Base-by-base conservation (phyloP, 2,113 vertebrate species). In the Pseudolaguvia tuberculata region DNA sequence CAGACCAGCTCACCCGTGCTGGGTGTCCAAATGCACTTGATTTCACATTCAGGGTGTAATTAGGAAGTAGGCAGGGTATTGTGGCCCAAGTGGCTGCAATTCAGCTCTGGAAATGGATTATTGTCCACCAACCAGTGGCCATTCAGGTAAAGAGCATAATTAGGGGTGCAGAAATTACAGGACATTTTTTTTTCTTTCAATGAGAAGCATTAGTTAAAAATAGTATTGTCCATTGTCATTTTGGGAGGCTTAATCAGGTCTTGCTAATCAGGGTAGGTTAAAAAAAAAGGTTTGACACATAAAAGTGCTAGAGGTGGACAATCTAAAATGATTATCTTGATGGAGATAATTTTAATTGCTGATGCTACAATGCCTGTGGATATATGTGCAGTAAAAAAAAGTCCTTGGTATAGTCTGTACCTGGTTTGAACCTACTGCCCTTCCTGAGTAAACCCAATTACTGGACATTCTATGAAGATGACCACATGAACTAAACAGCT, bases 41-140 rank as follows among this genome's bases (percentile, higher is more conserved):
- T 94, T 93, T 95, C 88, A 88, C 83, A 91, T 93, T 93, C 89
- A 94, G 86, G 86, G 76, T 88, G 85, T 93, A 93, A 95, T 95
- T 94, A 93, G 88, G 83, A 80, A 89, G 59, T 87, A 91, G 91
- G 87, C 90, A 93, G 91, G 91, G 94, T 92, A 93, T 91, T 91
- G 91, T 89, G 90, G 89, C 88, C 84, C 87, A 92, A 95, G 91
- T 90, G 87, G 90, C 89, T 83, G 78, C 86, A 90, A 92, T 93
- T 93, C 88, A 89, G 87, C 56, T 18, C 84, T 31, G 87, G 87
- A 88, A 88, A 92, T 90, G 89, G 86, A 87, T 87, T 86, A 87
- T 89, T 91, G 89, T 93, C 91, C 91, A 89, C 87, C 87, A 85
- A 76, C 59, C 50, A 23, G 57, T 81, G 58, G 80, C 84, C 83